Conservation (phyloP, 2,888 invertebrate species). For the Lutraria lutraria region DNA sequence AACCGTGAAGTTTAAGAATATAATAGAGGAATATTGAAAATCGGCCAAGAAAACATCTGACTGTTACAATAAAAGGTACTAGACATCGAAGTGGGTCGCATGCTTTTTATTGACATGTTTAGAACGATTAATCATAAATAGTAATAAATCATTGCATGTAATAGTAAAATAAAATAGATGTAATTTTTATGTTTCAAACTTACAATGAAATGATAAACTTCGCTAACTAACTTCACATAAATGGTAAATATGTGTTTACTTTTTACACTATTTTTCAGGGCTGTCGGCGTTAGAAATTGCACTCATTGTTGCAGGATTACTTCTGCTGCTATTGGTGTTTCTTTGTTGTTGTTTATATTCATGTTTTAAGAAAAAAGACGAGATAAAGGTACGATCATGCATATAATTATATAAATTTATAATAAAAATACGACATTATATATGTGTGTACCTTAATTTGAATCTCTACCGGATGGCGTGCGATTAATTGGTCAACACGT, state of each 20-base stretch:
- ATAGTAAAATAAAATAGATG: neutral
- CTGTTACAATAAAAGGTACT: no score
- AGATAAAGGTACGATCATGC: neutral
- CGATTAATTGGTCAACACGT: neutral
- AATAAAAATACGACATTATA: neutral
- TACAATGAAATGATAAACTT: neutral
- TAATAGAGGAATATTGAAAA: no score
- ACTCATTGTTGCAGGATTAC: neutral
- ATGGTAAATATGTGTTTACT: neutral
- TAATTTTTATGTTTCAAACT: neutral
- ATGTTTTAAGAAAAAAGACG: neutral
- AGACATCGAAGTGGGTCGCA: no score
- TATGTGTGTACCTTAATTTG: neutral
- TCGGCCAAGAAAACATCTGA: no score
- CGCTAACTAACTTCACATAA: neutral
- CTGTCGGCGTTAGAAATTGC: neutral
- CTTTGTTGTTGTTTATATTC: conserved; percentile 1
- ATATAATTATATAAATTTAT: neutral
- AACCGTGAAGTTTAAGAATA: no score
- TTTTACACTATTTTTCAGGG: neutral
- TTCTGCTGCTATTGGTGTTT: neutral
- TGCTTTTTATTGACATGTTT: no score
- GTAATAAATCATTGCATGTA: neutral
- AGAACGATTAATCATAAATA: no score
- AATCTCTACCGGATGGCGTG: neutral